Evolutionary conservation across 2,113 vertebrate genomes (phyloP).

Genomic region (Pterophyllum scalare): DNA sequence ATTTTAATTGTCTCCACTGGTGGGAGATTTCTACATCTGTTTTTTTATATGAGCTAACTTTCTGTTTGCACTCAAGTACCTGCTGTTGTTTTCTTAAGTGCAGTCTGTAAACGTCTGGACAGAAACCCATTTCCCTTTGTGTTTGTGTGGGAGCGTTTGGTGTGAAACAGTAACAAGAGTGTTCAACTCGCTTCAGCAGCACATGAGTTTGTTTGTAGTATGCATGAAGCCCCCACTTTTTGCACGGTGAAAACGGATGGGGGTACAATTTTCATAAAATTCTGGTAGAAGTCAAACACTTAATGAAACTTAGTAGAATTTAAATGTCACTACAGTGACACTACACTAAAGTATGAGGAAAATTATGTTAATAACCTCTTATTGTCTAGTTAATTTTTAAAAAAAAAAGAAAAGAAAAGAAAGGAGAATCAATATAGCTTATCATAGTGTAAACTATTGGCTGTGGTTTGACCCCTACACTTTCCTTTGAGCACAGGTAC

Average conservation of each 20-base stretch:
- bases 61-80: constrained; percentile 3
- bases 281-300: not conserved
- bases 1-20: constrained; percentile 1
- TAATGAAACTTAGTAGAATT: not conserved
- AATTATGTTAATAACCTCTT: not conserved
- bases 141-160: not conserved
- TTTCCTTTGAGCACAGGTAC: not conserved
- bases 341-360: not conserved
- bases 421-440: not conserved
- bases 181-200: not conserved
- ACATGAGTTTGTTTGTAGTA: not conserved
- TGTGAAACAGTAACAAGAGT: not conserved
- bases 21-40: not conserved
- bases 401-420: not conserved
- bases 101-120: not conserved
- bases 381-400: not conserved
- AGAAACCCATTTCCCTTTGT: not conserved
- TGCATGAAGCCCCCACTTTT: not conserved
- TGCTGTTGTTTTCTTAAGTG: not conserved
- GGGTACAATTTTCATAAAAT: not conserved
- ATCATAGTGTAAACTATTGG: not conserved
- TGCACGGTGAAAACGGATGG: not conserved
- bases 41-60: not conserved
- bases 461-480: not conserved
- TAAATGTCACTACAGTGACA: constrained; percentile 5